Evolutionary conservation across 2,888 invertebrate species (phyloP).

Genomic region (Morinoia aosen): DNA sequence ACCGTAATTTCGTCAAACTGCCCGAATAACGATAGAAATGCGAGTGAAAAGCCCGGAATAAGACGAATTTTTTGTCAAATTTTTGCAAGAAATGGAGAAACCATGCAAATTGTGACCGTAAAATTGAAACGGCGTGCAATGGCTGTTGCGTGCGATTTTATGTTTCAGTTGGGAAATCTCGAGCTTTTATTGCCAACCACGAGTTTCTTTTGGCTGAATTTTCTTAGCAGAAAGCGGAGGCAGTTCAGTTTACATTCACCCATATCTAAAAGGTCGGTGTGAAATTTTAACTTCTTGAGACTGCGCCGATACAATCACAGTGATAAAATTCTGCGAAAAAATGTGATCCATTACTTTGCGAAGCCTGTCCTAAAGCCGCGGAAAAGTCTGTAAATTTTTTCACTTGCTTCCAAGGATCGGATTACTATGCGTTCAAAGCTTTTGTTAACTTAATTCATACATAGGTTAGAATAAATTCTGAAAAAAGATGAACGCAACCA

Average conservation of each 20-base stretch:
- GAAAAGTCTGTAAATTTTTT: neutral
- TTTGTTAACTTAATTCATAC: no score
- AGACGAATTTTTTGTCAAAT: neutral
- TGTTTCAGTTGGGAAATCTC: neutral
- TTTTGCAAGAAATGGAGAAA: neutral
- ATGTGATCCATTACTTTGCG: neutral
- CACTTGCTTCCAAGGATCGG: neutral
- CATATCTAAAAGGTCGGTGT: neutral
- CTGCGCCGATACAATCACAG: neutral
- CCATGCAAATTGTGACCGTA: constrained; percentile 1
- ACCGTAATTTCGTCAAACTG: neutral
- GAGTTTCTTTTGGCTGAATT: neutral
- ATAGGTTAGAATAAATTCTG: no score
- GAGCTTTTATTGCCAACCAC: neutral
- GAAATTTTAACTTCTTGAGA: neutral
- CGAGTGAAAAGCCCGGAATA: neutral
- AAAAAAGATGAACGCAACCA: no score
- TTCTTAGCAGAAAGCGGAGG: neutral
- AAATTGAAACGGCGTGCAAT: neutral
- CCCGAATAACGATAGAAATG: neutral
- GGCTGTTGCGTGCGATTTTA: neutral
- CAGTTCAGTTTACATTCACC: neutral
- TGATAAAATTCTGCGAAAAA: neutral
- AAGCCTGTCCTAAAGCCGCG: neutral
- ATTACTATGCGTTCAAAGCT: no score